Evolutionary conservation across 2,797 vertebrate genomes (phyloP).

Genomic region (Macropodus opercularis): DNA sequence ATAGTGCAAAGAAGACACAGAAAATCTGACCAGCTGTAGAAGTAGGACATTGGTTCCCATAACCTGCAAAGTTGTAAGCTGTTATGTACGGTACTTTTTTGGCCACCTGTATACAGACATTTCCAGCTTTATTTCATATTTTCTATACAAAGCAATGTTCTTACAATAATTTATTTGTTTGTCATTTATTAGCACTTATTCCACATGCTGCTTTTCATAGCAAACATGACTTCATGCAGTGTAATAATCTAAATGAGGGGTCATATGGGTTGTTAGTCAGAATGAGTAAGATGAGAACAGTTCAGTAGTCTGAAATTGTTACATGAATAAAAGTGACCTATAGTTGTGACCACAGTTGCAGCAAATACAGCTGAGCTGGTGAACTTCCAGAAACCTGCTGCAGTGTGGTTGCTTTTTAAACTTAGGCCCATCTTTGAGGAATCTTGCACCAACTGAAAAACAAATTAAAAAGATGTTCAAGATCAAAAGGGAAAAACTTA

Average conservation of each 20-base stretch:
- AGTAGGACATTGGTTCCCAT: constrained; percentile 89
- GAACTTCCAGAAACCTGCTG: constrained; percentile 83
- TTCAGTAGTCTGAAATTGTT: neutral
- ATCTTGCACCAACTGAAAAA: constrained; percentile 68
- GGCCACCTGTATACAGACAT: too few species aligned
- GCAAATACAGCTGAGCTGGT: constrained; percentile 84
- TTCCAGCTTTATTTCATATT: too few species aligned
- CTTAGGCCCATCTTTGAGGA: constrained; percentile 75
- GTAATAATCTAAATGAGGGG: neutral
- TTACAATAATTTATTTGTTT: too few species aligned
- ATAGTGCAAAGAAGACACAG: constrained; percentile 90
- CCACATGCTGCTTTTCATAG: neutral
- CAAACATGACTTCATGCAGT: neutral
- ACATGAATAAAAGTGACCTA: constrained; percentile 58
- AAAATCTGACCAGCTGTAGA: constrained; percentile 87
- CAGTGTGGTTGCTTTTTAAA: constrained; percentile 76
- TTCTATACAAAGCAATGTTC: too few species aligned
- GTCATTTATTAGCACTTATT: neutral
- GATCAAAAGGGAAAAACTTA: too few species aligned
- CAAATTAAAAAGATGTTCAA: neutral
- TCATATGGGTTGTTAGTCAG: neutral
- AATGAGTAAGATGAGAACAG: neutral
- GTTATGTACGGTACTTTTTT: constrained; percentile 3
- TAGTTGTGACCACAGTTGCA: constrained; percentile 85
- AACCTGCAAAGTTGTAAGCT: constrained; percentile 78